Evolutionary conservation across 2,797 vertebrate genomes (phyloP).

Genomic region (Craterocephalus amniculus): DNA sequence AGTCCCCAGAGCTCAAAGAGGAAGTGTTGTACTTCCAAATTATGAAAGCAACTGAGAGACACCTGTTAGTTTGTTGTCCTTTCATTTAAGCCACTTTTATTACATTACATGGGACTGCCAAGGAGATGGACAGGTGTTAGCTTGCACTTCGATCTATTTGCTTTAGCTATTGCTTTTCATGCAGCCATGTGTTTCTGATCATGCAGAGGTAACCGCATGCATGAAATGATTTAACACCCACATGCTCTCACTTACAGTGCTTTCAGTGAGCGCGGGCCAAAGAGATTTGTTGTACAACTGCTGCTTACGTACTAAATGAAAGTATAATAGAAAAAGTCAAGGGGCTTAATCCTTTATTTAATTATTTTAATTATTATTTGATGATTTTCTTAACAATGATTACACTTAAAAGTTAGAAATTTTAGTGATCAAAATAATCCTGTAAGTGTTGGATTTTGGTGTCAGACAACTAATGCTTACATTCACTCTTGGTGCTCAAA

Average conservation of each 20-base stretch:
- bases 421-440: too few relatives aligned
- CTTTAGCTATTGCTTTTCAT: conserved; percentile 37
- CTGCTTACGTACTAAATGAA: conserved; percentile 10
- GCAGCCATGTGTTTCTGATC: conserved; percentile 59
- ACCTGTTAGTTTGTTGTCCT: conserved; percentile 79
- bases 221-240: conserved; percentile 43
- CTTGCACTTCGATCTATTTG: conserved; percentile 44
- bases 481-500: too few relatives aligned
- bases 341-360: too few relatives aligned
- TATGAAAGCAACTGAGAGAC: conserved; percentile 59
- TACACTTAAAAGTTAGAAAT: neutral
- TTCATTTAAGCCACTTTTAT: conserved; percentile 68
- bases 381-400: neutral
- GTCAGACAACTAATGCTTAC: too few relatives aligned
- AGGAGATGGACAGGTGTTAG: conserved; percentile 55
- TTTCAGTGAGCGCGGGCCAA: conserved; percentile 4
- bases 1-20: conserved; percentile 62
- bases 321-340: neutral
- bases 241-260: conserved; percentile 4
- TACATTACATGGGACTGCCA: conserved; percentile 48
- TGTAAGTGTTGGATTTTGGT: too few relatives aligned
- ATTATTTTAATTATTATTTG: too few relatives aligned
- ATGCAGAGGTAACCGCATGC: conserved; percentile 14
- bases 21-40: conserved; percentile 76
- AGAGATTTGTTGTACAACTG: neutral